Evolutionary conservation across 2,797 vertebrate genomes (phyloP).

Genomic region (Tenualosa thibaudeaui): DNA sequence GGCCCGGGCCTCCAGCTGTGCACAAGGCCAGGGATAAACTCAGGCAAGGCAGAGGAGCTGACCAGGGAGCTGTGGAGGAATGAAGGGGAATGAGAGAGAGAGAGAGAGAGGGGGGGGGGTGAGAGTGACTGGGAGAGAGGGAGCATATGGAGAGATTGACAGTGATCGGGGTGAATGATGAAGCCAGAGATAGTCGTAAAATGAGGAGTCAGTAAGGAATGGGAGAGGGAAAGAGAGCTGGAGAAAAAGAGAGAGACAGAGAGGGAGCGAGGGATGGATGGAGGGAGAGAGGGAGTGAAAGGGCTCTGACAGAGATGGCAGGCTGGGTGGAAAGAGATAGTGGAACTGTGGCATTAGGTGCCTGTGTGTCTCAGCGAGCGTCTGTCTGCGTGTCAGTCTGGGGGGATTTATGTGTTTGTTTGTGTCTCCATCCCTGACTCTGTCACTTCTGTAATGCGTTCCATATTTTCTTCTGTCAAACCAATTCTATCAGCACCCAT

Average conservation of each 20-base stretch:
- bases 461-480: constrained; percentile 69
- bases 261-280: constrained; percentile 32
- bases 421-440: constrained; percentile 67
- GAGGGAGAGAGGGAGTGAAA: constrained; percentile 35
- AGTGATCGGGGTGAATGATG: constrained; percentile 39
- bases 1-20: constrained; percentile 59
- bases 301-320: constrained; percentile 32
- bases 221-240: constrained; percentile 14
- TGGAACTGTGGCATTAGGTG: constrained; percentile 63
- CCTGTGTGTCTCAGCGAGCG: constrained; percentile 67
- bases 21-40: constrained; percentile 36
- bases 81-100: constrained; percentile 25
- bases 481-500: constrained; percentile 49
- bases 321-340: constrained; percentile 57
- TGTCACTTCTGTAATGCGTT: constrained; percentile 76
- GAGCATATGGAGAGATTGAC: constrained; percentile 28
- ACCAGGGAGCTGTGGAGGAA: constrained; percentile 17
- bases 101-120: constrained; percentile 43
- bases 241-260: not conserved
- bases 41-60: constrained; percentile 17
- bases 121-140: not conserved
- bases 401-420: constrained; percentile 80
- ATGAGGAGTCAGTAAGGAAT: constrained; percentile 51
- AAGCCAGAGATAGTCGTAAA: constrained; percentile 44
- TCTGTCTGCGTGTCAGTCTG: constrained; percentile 67